These are phyloP conservation scores for Coracias cyanogaster DNA, from an alignment of 2,797 vertebrate genomes.

Conservation along the genomic window DNA sequence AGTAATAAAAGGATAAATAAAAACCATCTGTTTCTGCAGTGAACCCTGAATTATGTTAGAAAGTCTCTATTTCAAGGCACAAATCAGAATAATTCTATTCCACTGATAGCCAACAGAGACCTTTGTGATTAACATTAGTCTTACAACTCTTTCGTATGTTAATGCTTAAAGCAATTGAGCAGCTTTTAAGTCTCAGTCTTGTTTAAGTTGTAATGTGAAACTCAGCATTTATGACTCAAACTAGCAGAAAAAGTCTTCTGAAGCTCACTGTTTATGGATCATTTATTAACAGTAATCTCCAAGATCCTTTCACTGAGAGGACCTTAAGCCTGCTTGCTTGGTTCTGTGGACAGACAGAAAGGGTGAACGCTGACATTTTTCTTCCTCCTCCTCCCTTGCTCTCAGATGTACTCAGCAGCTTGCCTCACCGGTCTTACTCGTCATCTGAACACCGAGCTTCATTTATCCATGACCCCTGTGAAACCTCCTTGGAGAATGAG, in stretches of 20 bases:
- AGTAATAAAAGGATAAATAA: conserved; percentile 33
- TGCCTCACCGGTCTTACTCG: background rate
- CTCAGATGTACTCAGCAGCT: background rate
- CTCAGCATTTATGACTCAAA: background rate
- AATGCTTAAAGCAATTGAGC: background rate
- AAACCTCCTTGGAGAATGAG: background rate
- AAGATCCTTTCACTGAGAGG: background rate
- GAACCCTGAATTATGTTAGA: background rate
- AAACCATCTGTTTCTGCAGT: background rate
- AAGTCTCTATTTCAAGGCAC: background rate
- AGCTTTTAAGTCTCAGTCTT: background rate
- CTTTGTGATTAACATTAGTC: background rate
- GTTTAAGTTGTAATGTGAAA: background rate
- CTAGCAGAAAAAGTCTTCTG: background rate
- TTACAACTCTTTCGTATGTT: background rate
- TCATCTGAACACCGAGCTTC: background rate
- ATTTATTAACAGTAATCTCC: background rate
- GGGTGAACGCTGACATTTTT: background rate
- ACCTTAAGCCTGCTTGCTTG: background rate
- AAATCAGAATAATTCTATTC: background rate
- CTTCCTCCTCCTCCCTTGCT: background rate
- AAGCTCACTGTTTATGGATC: background rate
- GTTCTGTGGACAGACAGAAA: background rate
- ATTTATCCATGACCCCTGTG: background rate
- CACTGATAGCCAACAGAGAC: background rate